These are phyloP conservation scores for Drosophila auraria DNA, from an alignment of 1,140 invertebrate species.

Conservation along the genomic window DNA sequence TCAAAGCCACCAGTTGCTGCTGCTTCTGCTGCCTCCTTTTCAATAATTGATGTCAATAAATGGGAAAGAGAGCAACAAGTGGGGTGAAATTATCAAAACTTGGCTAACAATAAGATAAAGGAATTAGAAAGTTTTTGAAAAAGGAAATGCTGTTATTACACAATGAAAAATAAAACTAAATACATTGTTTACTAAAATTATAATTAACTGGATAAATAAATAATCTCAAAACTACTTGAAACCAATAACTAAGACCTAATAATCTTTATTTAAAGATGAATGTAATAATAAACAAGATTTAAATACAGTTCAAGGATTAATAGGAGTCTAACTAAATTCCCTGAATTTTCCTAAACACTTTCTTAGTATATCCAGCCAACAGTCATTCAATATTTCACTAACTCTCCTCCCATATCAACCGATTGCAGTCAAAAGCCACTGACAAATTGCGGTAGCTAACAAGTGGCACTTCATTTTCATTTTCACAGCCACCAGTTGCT, in stretches of 20 bases:
- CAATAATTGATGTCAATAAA: constrained; percentile 32
- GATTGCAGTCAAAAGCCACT: background rate
- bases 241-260: too few relatives aligned
- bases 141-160: background rate
- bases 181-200: background rate
- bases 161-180: background rate
- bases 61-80: constrained; percentile 16
- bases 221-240: too few relatives aligned
- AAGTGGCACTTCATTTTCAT: constrained; percentile 70
- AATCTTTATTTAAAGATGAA: too few relatives aligned
- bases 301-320: too few relatives aligned
- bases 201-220: too few relatives aligned
- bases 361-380: background rate
- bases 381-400: background rate
- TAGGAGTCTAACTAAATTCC: background rate
- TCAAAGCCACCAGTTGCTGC: constrained; percentile 60
- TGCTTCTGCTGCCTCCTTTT: background rate
- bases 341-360: background rate
- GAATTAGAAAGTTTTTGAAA: too few relatives aligned
- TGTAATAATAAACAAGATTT: too few relatives aligned
- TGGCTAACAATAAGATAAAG: background rate
- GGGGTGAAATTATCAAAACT: background rate
- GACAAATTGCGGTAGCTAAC: constrained; percentile 46
- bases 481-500: constrained; percentile 62
- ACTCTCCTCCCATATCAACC: too few relatives aligned